A percentile compares a stretch with the other conserved stretches of the same genome.
Conservation (phyloP, 2,797 vertebrate genomes). For the Rhinoraja longicauda region DNA sequence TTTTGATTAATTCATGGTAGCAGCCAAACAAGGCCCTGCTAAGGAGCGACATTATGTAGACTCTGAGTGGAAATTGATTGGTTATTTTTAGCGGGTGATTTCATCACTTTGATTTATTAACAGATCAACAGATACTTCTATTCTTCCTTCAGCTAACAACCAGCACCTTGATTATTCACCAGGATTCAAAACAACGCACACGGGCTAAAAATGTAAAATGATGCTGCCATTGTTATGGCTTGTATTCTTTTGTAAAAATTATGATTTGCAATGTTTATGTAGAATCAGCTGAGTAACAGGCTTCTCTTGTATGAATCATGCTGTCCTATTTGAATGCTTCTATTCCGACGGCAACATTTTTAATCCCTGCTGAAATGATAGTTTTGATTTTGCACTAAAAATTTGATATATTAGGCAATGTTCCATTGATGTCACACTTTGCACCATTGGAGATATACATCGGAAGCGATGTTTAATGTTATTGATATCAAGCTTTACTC, state of each 20-base stretch:
- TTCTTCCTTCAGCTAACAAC: not conserved
- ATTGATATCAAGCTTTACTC: not conserved
- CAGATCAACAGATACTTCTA: not conserved
- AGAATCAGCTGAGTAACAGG: not conserved
- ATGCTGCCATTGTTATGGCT: not conserved
- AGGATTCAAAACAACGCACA: not conserved
- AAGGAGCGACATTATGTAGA: not conserved
- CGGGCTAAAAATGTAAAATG: not conserved
- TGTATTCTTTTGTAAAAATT: not conserved
- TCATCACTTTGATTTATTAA: not conserved
- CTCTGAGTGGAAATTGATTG: not conserved
- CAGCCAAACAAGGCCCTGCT: too few species aligned
- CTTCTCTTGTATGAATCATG: conserved; percentile 38
- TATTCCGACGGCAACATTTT: not conserved
- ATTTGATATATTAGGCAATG: not conserved
- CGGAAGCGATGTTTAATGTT: not conserved
- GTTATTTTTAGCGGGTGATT: too few species aligned
- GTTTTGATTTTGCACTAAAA: not conserved
- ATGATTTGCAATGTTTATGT: not conserved
- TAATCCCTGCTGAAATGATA: not conserved
- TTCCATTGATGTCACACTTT: not conserved
- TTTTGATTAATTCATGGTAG: too few species aligned
- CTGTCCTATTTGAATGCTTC: conserved; percentile 29
- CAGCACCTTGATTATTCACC: not conserved
- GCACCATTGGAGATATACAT: not conserved